Evolutionary conservation across 2,797 vertebrate genomes (phyloP).

Genomic region (Brachyalestes nurse): DNA sequence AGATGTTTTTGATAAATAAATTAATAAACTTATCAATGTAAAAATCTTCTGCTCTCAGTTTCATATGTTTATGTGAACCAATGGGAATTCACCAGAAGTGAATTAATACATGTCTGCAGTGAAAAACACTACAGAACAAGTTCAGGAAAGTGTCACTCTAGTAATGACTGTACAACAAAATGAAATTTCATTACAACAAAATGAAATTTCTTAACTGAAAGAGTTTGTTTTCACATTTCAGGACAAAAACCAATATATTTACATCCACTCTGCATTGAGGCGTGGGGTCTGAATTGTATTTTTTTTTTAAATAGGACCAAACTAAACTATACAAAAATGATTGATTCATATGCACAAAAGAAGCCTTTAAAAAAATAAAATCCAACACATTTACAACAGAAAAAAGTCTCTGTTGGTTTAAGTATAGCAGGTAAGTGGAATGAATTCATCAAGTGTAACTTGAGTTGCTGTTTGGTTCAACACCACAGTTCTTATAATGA

Average conservation of each 20-base stretch:
- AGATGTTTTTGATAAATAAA: slow-evolving; percentile 65
- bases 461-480: slow-evolving; percentile 18
- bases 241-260: slow-evolving; percentile 69
- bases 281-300: slow-evolving; percentile 71
- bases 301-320: slow-evolving; percentile 69
- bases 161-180: slow-evolving; percentile 70
- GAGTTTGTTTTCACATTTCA: slow-evolving; percentile 76
- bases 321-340: slow-evolving; percentile 56
- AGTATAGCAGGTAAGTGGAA: neutral
- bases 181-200: slow-evolving; percentile 75
- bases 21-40: slow-evolving; percentile 28
- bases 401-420: slow-evolving; percentile 34
- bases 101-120: neutral
- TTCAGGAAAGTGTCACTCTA: slow-evolving; percentile 69
- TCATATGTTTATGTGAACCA: slow-evolving; percentile 10
- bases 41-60: neutral
- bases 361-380: slow-evolving; percentile 38
- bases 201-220: slow-evolving; percentile 80
- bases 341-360: slow-evolving; percentile 26
- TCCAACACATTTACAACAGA: slow-evolving; percentile 45
- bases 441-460: slow-evolving; percentile 8
- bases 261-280: slow-evolving; percentile 68
- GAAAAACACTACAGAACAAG: slow-evolving; percentile 52
- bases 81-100: neutral
- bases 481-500: slow-evolving; percentile 2